phyloP scores from a whole-genome alignment of 2,113 vertebrate genomes.

The Alligator mississippiensis region DNA sequence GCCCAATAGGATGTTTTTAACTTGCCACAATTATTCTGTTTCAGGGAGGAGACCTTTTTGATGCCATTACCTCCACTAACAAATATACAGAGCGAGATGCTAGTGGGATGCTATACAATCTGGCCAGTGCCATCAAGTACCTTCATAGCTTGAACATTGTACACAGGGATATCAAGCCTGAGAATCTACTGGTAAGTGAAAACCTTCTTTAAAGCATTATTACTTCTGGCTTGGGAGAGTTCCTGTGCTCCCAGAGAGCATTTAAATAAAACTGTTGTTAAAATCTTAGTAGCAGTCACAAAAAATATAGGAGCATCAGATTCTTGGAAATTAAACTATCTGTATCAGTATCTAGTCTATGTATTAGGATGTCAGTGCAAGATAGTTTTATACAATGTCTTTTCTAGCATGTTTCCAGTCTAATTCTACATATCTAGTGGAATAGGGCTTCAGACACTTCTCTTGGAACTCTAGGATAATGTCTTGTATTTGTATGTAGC shows the following conservation, averaged over 20 bases:
- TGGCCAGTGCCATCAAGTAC: slow-evolving; percentile 97
- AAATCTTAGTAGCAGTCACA: background rate
- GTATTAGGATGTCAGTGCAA: background rate
- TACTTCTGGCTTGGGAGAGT: background rate
- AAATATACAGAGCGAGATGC: slow-evolving; percentile 98
- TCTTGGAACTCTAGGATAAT: background rate
- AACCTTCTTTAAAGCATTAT: background rate
- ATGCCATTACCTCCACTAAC: slow-evolving; percentile 97
- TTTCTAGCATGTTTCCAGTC: background rate
- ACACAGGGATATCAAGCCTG: slow-evolving; percentile 98
- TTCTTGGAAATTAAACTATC: background rate
- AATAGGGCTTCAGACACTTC: background rate
- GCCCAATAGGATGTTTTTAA: slow-evolving; percentile 19
- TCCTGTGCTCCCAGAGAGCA: background rate
- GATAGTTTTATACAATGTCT: background rate
- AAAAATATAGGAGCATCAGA: background rate
- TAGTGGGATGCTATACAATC: slow-evolving; percentile 96
- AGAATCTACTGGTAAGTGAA: slow-evolving; percentile 93
- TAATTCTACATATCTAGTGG: background rate
- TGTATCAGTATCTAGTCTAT: background rate
- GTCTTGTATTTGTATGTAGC: background rate
- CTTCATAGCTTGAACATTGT: slow-evolving; percentile 96
- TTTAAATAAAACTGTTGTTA: background rate
- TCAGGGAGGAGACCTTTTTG: slow-evolving; percentile 97
- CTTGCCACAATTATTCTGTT: slow-evolving; percentile 39